Base-by-base conservation (phyloP, 2,113 vertebrate genomes). In the Rostratula benghalensis region DNA sequence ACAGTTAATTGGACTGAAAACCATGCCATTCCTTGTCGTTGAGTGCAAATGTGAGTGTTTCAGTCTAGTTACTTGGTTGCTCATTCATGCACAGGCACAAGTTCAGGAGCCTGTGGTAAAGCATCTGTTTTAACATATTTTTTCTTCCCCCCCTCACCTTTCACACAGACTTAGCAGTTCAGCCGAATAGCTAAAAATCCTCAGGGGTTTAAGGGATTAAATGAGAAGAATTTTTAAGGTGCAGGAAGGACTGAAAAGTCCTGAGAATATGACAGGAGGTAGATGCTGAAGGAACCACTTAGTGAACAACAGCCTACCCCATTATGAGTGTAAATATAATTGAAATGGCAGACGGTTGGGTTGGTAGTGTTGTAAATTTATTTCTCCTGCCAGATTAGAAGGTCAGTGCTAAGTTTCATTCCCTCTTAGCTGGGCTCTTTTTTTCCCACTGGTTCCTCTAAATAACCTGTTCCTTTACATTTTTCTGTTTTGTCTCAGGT, bases 401-500 rank as follows among this genome's bases (percentile, higher is more conserved):
- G 35, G 13, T 45, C 57, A 23, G 7, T 2, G 4, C 57, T 56
- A 23, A 24, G 68, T 90, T 65, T 71, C 23, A 10, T 84, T 74
- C 39, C 22, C 13, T 15, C 24, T 48, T 43, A 53, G 18, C 33
- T 57, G 46, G 45, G 17, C 51, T 74, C 3, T 57, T 24, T n/a
- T 54, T 8, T 65, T 87, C 27, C 23, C 14, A 2, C 19, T 23
- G 13, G 2, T 57, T 88, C 68, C 57, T 67, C 14, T 35, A 35
- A 97, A 19, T 97, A 92, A 95, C 68, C 23, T 54, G 2, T 91
- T 92, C 48, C 41, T 87, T 93, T 68, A 39, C 1, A 0, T 92
- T 90, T 79, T 75, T 96, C 63, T 95, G 22, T 97, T 93, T 93
- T 96, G 59, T 94, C 79, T 85, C 95, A 98, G 98, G 79, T 93